Evolutionary conservation across 1,140 invertebrate species (phyloP), one percentile per base, ranked within the genome.

Genomic region (Caerostris darwini): DNA sequence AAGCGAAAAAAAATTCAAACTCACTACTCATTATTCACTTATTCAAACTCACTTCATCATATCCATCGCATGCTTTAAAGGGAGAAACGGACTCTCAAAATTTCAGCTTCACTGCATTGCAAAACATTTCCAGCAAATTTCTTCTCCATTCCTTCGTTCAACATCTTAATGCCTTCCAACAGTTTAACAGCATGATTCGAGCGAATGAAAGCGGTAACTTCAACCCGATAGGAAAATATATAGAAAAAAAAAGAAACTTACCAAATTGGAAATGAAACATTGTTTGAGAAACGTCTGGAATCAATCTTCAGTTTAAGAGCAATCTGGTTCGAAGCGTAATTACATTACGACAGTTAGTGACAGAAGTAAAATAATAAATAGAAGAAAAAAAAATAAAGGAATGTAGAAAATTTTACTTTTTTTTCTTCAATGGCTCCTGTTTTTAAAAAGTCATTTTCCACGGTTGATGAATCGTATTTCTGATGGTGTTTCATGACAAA

Each of bases 231-330:
- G 17, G 17, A 71, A 91, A 34, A 59, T 3, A 67, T 71, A 82
- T 50, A 12, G 10, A 82, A 81, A 91, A 53, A 82, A 57, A 59
- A 67, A 67, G 17, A 53, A 34, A 12, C 34, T 8, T 59, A 50
- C 54, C 90, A 92, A 92, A 92, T 85, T 83, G 90, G 50, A 92
- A 92, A 85, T 92, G 81, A 92, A 92, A 92, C 90, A 92, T 92
- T 92, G 90, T 85, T 83, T 85, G 90, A 91, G 64, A 64, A 92
- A 92, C 57, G 90, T 83, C 90, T 85, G 85, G 61, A 92, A 92
- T 92, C 90, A 92, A 92, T 92, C 90, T 92, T 56, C 19, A 92
- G 77, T 92, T 92, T 92, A 92, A 92, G 77, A 92, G 90, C 90
- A 92, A 85, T 92, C 81, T 67, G 61, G 90, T 19, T 92, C 81